Evolutionary conservation across 2,113 vertebrate species (phyloP), one percentile per base, ranked within the genome.

Genomic region (Indri indri): DNA sequence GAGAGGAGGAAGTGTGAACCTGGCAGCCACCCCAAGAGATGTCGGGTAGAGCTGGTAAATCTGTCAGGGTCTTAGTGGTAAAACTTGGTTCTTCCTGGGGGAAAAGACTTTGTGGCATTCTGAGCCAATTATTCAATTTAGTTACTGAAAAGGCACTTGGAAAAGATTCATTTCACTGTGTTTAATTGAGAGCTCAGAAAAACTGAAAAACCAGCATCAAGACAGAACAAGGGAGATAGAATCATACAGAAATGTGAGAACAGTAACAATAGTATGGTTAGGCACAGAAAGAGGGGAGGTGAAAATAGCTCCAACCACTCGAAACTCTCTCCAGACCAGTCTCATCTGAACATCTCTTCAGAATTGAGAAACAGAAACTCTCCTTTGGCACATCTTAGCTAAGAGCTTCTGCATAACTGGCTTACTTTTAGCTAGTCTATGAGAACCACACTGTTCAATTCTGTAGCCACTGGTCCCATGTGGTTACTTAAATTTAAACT

Each of bases 21-120:
- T 93, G 77, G 42, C 30, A 71, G 34, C 27, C 52, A 89, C 27
- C 47, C 85, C 90, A 94, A 23, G 25, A 74, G 45, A 70, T 65
- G 18, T 88, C 25, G 13, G 25, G 30, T 68, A 94, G 92, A 96
- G 37, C 68, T 80, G 79, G 37, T 80, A 71, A 93, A 85, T 84
- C 71, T 77, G 42, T 89, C 77, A 90, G n/a, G 5, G 13, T 83
- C 71, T 94, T 88, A 65, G 63, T 3, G 25, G 73, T 63, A 96
- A 97, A 77, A 90, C 54, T 40, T 57, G 42, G 16, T 96, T 92
- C 76, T 82, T 97, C 76, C 77, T 32, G 20, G 96, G 80, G 61
- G 42, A 92, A 61, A 85, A 30, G 45, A 59, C 84, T 91, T 96
- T 34, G 18, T 59, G 50, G 42, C 45, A 70, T 91, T 90, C 81